phyloP scores from a whole-genome alignment of 2,888 invertebrate genomes.

The Rhamnusium bicolor region DNA sequence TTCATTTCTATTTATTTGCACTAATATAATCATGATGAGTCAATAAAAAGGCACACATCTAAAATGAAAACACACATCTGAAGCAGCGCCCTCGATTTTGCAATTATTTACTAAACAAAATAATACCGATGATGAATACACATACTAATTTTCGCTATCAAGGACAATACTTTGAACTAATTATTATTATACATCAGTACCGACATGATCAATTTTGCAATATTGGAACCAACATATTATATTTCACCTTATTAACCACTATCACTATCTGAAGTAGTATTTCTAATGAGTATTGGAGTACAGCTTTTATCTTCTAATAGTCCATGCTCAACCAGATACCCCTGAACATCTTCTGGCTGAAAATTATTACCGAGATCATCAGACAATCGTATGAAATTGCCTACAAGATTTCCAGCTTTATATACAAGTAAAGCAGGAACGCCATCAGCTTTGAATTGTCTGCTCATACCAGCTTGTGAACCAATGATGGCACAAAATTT shows the following conservation, averaged over 20 bases:
- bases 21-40: neutral
- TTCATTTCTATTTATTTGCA: neutral
- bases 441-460: slow-evolving; percentile 87
- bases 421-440: slow-evolving; percentile 94
- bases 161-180: neutral
- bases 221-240: neutral
- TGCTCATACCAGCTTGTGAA: slow-evolving; percentile 88
- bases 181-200: neutral
- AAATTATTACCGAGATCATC: slow-evolving; percentile 94
- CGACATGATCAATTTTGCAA: neutral
- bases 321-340: slow-evolving; percentile 90
- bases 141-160: neutral
- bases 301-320: slow-evolving; percentile 82
- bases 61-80: neutral
- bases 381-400: slow-evolving; percentile 91
- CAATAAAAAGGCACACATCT: neutral
- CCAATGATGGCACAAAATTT: slow-evolving; percentile 93
- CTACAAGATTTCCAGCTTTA: slow-evolving; percentile 90
- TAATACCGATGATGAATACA: neutral
- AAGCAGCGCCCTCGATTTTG: neutral
- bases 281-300: slow-evolving; percentile 71
- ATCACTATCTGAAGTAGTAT: slow-evolving; percentile 63
- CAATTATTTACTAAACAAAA: too few relatives aligned
- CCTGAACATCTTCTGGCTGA: slow-evolving; percentile 91
- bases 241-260: slow-evolving; percentile 44